A percentile compares a stretch with the other conserved stretches of the same genome.
Evolutionary conservation across 2,113 vertebrate species (phyloP).

Genomic region (Sebastes schlegelii): DNA sequence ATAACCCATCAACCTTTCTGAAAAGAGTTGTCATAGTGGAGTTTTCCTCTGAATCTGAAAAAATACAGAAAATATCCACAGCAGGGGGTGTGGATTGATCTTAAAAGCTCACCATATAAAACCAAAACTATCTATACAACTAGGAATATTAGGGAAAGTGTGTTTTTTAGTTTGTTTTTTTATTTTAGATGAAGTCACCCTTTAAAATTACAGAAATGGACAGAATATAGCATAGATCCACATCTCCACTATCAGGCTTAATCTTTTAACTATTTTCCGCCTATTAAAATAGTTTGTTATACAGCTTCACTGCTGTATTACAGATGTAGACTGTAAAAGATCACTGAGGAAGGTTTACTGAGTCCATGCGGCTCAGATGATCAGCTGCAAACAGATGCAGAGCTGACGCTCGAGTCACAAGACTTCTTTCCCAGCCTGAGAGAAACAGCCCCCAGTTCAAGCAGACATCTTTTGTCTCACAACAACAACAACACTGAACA

Average conservation of each 20-base stretch:
- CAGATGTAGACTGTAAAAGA: conserved; percentile 60
- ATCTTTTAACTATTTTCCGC: background rate
- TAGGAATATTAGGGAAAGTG: background rate
- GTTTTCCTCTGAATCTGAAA: background rate
- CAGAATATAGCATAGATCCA: background rate
- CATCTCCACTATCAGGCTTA: background rate
- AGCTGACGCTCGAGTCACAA: conserved; percentile 85
- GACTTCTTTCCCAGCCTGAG: conserved; percentile 76
- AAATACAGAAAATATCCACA: background rate
- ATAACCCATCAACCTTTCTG: background rate
- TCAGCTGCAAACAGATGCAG: conserved; percentile 82
- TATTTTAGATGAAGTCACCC: background rate
- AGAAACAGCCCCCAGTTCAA: conserved; percentile 79
- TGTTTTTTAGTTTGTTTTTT: background rate
- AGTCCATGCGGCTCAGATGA: conserved; percentile 81
- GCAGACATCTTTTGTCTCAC: conserved; percentile 78
- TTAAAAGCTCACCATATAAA: background rate
- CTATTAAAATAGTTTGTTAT: conserved; percentile 1
- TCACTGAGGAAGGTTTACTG: conserved; percentile 59
- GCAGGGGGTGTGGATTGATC: background rate
- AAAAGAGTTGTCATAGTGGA: background rate
- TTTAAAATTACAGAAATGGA: background rate
- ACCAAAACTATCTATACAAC: background rate
- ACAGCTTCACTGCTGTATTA: conserved; percentile 19
- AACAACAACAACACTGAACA: conserved; percentile 75